Evolutionary conservation across 1,140 invertebrate species (phyloP), one percentile per base, ranked within the genome.

Genomic region (Drosophila burlai): DNA sequence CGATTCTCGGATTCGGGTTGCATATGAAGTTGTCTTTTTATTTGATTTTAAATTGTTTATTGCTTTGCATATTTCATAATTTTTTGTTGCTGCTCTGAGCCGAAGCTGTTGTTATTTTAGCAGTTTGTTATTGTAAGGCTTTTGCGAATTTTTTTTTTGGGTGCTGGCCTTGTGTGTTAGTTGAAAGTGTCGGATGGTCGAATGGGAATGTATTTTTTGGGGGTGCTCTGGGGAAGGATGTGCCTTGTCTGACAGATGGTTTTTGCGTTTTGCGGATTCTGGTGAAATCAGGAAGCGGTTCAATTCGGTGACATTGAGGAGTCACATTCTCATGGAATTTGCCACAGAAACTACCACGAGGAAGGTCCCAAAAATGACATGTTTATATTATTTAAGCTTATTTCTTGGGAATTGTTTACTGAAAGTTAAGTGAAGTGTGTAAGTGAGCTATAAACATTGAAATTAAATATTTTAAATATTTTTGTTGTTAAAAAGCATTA

Each of bases 1-100:
- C 65, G 76, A 57, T 63, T 81, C 64, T 81, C 43, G 59, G 58
- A 54, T 52, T 81, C 75, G 79, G 75, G 61, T 79, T 74, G 75
- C 75, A 89, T 67, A 87, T 87, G 83, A 87, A 89, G 83, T 84
- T 89, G 84, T 87, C 73, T 80, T 89, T 87, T 87, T 87, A 87
- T 87, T 87, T 87, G 84, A 87, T 87, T 87, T 89, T 81, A 87
- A 89, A 87, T 87, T 87, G 84, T 87, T 87, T 87, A 87, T 87
- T 89, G 83, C 84, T 87, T 84, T 89, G 83, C 84, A 87, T 87
- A 87, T 87, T 87, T 87, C 83, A 89, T 89, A 87, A 87, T 87
- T 89, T 83, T 68, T 43, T 52, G 26, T n/a, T 40, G 45, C 46
- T 38, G 36, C 76, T 45, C 15, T n/a, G 18, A 40, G 8, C 36